These are phyloP conservation scores for Sciurus vulgaris DNA, from an alignment of 2,797 vertebrate species.

Conservation along the genomic window DNA sequence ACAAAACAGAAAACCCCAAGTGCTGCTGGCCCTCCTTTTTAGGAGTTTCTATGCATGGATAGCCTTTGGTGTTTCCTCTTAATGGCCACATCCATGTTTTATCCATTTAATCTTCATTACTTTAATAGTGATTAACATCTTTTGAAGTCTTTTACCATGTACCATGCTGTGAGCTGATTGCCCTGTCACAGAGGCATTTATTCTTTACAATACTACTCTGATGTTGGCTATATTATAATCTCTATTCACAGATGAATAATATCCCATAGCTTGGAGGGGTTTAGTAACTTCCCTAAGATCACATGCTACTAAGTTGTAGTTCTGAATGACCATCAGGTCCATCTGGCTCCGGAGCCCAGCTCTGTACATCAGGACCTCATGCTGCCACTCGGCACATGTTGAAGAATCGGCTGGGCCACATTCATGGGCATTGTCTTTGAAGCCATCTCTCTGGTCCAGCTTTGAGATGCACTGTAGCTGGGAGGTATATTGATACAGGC, in stretches of 20 bases:
- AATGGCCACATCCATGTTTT: neutral
- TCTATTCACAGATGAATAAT: neutral
- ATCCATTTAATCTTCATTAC: neutral
- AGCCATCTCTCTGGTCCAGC: neutral
- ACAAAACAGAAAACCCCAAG: neutral
- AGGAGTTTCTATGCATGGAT: neutral
- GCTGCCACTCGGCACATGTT: neutral
- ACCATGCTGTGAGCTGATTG: neutral
- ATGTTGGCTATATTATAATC: neutral
- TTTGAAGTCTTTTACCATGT: neutral
- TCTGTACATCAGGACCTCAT: neutral
- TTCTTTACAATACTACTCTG: neutral
- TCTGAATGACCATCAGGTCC: neutral
- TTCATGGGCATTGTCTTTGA: constrained; percentile 3
- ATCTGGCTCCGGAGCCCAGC: neutral
- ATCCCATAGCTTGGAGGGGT: neutral
- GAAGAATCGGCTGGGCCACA: neutral
- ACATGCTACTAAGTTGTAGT: neutral
- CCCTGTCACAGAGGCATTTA: neutral
- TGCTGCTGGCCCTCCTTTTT: neutral
- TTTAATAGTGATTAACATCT: neutral
- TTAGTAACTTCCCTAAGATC: neutral
- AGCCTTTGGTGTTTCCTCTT: neutral
- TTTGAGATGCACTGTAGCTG: neutral
- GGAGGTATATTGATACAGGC: neutral